Conservation (phyloP, 2,888 invertebrate species). For the Zhuqinia jingwanae region DNA sequence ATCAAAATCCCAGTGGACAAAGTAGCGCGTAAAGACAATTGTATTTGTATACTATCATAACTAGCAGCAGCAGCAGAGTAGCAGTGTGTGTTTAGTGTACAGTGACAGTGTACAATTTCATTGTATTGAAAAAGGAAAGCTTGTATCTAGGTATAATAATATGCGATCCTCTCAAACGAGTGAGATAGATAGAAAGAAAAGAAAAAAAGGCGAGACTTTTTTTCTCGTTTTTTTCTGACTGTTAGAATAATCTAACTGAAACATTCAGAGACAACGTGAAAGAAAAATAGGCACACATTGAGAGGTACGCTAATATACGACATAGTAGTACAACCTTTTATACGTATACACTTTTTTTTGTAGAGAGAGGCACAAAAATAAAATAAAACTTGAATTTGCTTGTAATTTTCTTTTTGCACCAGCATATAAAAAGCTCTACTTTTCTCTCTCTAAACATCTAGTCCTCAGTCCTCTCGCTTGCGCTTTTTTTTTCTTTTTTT, state of each 20-base stretch:
- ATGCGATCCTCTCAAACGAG: no score
- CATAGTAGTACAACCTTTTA: no score
- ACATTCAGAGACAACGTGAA: background rate
- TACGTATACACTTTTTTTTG: background rate
- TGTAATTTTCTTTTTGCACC: conserved; percentile 37
- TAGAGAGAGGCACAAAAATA: no score
- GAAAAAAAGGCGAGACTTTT: conserved; percentile 15
- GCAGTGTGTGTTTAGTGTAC: no score
- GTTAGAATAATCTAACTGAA: conserved; percentile 17
- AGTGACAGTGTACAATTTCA: no score
- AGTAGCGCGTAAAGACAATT: background rate
- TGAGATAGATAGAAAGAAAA: no score
- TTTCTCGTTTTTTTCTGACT: background rate
- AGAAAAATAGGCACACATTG: conserved; percentile 5
- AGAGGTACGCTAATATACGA: no score
- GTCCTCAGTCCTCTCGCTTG: no score
- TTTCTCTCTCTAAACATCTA: background rate
- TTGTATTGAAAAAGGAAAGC: background rate
- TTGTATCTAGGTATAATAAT: no score
- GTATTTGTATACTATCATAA: background rate
- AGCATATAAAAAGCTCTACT: background rate
- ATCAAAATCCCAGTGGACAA: conserved; percentile 27
- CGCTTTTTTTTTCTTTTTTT: background rate
- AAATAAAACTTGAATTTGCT: conserved; percentile 22
- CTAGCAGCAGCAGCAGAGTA: no score